phyloP scores from a whole-genome alignment of 2,888 invertebrate genomes.

The Dicycla oo region DNA sequence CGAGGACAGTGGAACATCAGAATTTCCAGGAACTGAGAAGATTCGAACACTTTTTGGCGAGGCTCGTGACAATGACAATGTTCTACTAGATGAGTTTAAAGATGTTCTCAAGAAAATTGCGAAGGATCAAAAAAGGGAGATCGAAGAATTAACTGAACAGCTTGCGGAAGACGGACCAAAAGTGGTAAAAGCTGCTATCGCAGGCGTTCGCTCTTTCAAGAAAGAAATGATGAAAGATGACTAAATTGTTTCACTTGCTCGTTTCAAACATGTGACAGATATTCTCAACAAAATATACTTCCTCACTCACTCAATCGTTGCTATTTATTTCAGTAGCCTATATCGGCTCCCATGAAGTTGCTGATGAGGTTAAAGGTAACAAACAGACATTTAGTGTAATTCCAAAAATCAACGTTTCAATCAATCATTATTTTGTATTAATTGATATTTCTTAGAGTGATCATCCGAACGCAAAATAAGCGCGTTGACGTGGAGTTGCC shows the following conservation, averaged over 20 bases:
- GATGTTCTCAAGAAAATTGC: slow-evolving; percentile 71
- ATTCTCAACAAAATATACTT: slow-evolving; percentile 8
- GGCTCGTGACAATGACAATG: slow-evolving; percentile 53
- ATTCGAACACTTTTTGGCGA: slow-evolving; percentile 70
- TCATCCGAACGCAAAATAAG: too few species aligned
- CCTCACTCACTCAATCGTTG: not conserved
- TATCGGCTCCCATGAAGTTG: not conserved
- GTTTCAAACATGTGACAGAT: not conserved
- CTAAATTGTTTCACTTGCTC: not conserved
- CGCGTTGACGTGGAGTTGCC: too few species aligned
- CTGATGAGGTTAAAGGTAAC: not conserved
- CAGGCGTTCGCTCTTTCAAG: slow-evolving; percentile 72
- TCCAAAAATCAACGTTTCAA: not conserved
- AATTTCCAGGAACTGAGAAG: slow-evolving; percentile 65
- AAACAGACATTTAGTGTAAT: not conserved
- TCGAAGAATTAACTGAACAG: slow-evolving; percentile 68
- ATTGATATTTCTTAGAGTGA: too few species aligned
- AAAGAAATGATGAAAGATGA: slow-evolving; percentile 59
- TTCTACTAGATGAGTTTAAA: slow-evolving; percentile 71
- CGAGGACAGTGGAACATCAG: slow-evolving; percentile 49
- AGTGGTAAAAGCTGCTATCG: slow-evolving; percentile 68
- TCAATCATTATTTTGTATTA: too few species aligned
- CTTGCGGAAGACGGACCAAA: slow-evolving; percentile 70
- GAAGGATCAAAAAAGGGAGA: slow-evolving; percentile 68
- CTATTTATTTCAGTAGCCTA: slow-evolving; percentile 1